Evolutionary conservation across 1,140 invertebrate genomes (phyloP).

Genomic region (Mizuhopecten yessoensis): DNA sequence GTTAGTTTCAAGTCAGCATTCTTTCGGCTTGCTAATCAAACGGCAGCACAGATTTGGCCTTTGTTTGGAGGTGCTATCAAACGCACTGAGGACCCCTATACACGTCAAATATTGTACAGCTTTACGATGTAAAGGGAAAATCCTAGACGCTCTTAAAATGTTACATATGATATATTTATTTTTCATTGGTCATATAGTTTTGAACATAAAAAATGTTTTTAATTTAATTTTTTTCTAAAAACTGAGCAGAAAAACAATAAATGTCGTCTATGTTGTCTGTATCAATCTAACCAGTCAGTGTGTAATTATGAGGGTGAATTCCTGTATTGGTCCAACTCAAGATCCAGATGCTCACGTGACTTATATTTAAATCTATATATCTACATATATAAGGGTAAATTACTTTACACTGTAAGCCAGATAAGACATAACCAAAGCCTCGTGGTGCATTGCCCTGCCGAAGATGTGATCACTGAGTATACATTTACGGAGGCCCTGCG

Average conservation of each 20-base stretch:
- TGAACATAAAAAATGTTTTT: too few relatives aligned
- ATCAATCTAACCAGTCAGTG: neutral
- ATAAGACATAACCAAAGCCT: constrained; percentile 1
- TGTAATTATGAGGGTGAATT: neutral
- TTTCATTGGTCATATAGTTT: too few relatives aligned
- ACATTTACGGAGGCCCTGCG: neutral
- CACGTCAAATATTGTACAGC: neutral
- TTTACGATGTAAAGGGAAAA: neutral
- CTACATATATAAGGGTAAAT: neutral
- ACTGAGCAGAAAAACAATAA: too few relatives aligned
- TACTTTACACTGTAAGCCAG: neutral
- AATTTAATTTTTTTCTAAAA: too few relatives aligned
- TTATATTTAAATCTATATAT: constrained; percentile 12
- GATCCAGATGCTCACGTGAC: neutral
- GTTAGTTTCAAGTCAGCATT: neutral
- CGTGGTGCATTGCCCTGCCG: neutral
- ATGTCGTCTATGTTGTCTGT: too few relatives aligned
- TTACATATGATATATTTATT: neutral
- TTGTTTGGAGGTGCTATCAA: neutral
- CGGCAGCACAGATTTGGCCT: neutral
- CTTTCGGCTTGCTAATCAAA: neutral
- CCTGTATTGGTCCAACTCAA: constrained; percentile 7
- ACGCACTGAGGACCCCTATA: neutral
- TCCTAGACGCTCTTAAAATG: neutral
- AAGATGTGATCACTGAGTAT: neutral